Evolutionary conservation across 2,113 vertebrate genomes (phyloP).

Genomic region (Nesoenas mayeri): DNA sequence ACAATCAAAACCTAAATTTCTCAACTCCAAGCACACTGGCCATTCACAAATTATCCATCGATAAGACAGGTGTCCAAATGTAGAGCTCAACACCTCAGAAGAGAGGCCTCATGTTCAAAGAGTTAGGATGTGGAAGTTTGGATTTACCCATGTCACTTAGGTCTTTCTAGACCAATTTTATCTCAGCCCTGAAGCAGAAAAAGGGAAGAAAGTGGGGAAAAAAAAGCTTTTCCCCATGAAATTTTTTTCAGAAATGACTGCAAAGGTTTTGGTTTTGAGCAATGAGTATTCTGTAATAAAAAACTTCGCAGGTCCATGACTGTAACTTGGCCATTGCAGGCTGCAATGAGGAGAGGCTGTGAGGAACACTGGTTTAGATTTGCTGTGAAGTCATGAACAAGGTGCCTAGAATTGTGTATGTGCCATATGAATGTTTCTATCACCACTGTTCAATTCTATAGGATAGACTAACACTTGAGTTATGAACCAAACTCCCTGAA

Average conservation of each 20-base stretch:
- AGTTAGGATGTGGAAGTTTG: neutral
- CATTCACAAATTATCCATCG: neutral
- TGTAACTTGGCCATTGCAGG: neutral
- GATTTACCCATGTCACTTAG: neutral
- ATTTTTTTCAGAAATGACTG: neutral
- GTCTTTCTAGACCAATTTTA: neutral
- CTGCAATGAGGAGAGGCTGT: neutral
- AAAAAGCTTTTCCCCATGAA: neutral
- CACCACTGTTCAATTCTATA: neutral
- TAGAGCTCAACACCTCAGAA: neutral
- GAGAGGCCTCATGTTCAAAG: neutral
- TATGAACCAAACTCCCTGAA: neutral
- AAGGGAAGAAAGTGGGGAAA: neutral
- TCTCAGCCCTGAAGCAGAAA: neutral
- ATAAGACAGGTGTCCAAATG: neutral
- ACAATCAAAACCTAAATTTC: neutral
- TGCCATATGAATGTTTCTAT: neutral
- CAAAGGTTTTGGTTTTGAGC: neutral
- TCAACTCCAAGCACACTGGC: neutral
- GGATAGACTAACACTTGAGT: neutral
- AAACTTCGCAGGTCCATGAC: neutral
- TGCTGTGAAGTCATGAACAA: neutral
- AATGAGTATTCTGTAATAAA: neutral
- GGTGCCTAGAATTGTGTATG: neutral
- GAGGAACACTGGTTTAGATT: neutral